phyloP scores from a whole-genome alignment of 2,888 invertebrate genomes.

The Chironomus riparius region DNA sequence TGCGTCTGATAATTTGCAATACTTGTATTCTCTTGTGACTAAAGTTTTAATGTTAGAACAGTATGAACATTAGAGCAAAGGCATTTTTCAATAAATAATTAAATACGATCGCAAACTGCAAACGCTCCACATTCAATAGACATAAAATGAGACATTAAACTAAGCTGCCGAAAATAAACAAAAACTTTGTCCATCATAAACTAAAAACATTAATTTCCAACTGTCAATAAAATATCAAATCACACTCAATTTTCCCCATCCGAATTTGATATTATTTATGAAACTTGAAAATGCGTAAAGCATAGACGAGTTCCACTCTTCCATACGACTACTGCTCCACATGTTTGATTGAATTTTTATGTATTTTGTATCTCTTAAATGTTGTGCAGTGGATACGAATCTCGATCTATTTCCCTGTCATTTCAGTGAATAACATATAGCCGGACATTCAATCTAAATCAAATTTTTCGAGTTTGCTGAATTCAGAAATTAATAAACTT shows the following conservation, averaged over 20 bases:
- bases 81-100: background rate
- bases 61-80: no score
- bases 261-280: background rate
- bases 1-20: no score
- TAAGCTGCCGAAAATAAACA: no score
- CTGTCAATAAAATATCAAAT: slow-evolving; percentile 1
- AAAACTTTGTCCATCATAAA: no score
- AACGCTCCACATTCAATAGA: background rate
- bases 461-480: background rate
- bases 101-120: background rate
- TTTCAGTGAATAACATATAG: background rate
- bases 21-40: no score
- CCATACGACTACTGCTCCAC: background rate
- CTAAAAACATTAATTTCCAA: background rate
- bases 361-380: background rate
- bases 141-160: no score
- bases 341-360: background rate
- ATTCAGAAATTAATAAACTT: background rate
- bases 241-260: background rate
- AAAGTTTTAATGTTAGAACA: no score
- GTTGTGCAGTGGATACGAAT: no score
- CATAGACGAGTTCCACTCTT: background rate
- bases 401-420: background rate
- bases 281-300: background rate
- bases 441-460: background rate